A percentile compares a stretch with the other conserved stretches of the same genome.
These are phyloP conservation scores for Erythrolamprus reginae DNA, from an alignment of 2,113 vertebrate species.

Conservation along the genomic window DNA sequence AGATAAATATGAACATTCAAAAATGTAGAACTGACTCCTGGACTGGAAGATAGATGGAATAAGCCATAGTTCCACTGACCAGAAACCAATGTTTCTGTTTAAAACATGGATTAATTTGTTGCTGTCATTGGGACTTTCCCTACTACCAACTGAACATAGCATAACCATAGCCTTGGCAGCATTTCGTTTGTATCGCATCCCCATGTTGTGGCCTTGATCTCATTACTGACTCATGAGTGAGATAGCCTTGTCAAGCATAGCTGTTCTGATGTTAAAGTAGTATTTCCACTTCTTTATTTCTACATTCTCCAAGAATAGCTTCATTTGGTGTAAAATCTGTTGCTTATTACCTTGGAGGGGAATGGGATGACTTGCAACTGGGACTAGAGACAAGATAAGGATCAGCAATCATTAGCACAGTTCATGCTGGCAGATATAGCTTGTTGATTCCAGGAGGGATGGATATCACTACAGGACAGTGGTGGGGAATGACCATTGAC, in stretches of 20 bases:
- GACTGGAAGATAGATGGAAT: background rate
- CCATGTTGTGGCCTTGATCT: background rate
- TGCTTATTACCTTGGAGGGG: background rate
- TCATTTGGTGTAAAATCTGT: background rate
- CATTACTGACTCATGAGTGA: background rate
- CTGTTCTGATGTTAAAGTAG: background rate
- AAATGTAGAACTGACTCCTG: background rate
- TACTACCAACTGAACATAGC: background rate
- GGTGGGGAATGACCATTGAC: background rate
- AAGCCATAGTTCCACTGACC: background rate
- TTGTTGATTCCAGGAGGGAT: background rate
- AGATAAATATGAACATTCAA: background rate
- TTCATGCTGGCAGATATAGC: background rate
- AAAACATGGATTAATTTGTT: background rate
- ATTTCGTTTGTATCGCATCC: background rate
- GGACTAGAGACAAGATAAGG: background rate
- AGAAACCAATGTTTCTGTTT: background rate
- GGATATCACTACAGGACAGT: background rate
- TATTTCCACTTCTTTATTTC: background rate
- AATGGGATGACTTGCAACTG: background rate
- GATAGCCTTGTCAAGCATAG: background rate
- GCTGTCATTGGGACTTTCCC: background rate
- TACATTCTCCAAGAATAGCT: background rate
- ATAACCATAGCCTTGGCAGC: background rate
- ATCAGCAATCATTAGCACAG: background rate